These are phyloP conservation scores for Odontamblyopus lacepedii DNA, from an alignment of 2,797 vertebrate genomes.

Conservation along the genomic window DNA sequence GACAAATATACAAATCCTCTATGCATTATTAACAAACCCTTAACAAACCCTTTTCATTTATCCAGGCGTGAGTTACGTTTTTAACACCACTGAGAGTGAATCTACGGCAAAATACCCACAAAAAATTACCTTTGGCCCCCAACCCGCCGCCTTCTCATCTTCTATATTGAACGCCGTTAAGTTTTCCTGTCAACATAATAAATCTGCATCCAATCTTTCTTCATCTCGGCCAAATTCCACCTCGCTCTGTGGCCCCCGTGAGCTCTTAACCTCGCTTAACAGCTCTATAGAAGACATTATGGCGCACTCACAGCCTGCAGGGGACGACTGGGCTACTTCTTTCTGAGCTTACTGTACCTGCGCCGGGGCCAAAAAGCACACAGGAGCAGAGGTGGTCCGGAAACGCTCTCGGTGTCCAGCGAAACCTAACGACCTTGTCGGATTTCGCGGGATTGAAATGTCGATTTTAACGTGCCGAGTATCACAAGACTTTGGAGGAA, in stretches of 20 bases:
- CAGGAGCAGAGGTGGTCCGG: conserved; percentile 69
- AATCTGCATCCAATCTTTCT: background rate
- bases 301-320: conserved; percentile 34
- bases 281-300: conserved; percentile 20
- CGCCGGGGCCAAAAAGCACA: conserved; percentile 64
- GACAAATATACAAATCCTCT: too few species aligned
- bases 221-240: conserved; percentile 16
- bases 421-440: conserved; percentile 76
- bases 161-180: background rate
- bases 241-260: conserved; percentile 24
- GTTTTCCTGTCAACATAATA: conserved; percentile 3
- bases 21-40: too few species aligned
- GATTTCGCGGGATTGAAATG: conserved; percentile 68
- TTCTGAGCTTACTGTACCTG: conserved; percentile 30
- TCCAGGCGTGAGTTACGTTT: too few species aligned
- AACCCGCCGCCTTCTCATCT: background rate
- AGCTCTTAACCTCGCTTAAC: conserved; percentile 39
- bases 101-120: background rate
- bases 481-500: conserved; percentile 73
- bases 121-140: background rate
- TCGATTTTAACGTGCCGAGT: conserved; percentile 75
- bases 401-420: conserved; percentile 61
- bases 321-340: conserved; percentile 39
- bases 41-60: too few species aligned
- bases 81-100: too few species aligned